These are phyloP conservation scores for Alexandromys oeconomus DNA, from an alignment of 2,797 vertebrate species.

Conservation along the genomic window DNA sequence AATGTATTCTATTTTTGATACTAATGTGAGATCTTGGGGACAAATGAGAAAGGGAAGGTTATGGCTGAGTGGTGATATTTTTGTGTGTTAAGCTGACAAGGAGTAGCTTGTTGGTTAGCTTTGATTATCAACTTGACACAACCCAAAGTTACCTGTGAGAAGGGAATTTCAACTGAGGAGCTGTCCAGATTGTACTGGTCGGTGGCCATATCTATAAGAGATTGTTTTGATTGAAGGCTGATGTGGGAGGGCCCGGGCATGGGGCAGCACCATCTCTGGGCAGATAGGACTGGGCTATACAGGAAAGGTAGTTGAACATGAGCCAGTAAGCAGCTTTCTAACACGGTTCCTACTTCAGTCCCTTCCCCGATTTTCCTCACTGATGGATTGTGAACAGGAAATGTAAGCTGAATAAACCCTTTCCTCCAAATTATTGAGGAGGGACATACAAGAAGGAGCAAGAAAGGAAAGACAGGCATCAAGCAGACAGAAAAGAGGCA, in stretches of 20 bases:
- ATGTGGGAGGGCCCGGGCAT: neutral
- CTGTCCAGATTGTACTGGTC: neutral
- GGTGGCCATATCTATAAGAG: neutral
- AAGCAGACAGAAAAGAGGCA: too few species aligned
- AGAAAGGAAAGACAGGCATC: neutral
- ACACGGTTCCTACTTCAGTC: neutral
- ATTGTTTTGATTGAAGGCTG: neutral
- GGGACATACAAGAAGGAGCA: too few species aligned
- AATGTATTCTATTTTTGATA: neutral
- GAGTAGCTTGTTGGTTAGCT: neutral
- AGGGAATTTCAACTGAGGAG: neutral
- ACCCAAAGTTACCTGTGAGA: neutral
- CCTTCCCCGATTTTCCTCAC: neutral
- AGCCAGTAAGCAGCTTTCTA: neutral
- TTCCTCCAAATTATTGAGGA: neutral
- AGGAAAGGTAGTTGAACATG: neutral
- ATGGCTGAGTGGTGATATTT: neutral
- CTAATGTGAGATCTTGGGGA: neutral
- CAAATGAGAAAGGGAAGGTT: neutral
- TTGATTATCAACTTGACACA: neutral
- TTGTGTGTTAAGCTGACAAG: neutral
- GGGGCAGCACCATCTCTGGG: neutral
- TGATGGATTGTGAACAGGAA: neutral
- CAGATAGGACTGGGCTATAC: neutral
- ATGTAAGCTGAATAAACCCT: neutral